These are phyloP conservation scores for Orthosia gracilis DNA, from an alignment of 2,888 invertebrate genomes.

Conservation along the genomic window DNA sequence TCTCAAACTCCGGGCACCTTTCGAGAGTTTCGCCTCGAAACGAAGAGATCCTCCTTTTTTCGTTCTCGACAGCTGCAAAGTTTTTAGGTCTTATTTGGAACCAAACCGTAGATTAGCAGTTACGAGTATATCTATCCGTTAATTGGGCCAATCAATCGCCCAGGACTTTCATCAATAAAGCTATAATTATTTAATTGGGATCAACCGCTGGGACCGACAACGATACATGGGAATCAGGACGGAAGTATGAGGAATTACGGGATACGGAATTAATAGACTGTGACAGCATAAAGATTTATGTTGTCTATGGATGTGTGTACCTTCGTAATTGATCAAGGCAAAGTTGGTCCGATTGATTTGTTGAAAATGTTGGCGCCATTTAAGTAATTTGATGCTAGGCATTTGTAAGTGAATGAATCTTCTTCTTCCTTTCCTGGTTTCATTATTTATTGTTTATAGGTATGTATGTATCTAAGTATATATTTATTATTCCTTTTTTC, in stretches of 20 bases:
- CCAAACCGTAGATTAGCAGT: constrained; percentile 18
- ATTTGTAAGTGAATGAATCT: background rate
- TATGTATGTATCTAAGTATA: no score
- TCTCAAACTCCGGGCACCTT: background rate
- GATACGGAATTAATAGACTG: constrained; percentile 48
- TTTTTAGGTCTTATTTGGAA: background rate
- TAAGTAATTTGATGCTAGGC: constrained; percentile 5
- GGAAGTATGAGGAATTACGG: constrained; percentile 57
- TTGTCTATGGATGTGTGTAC: constrained; percentile 21
- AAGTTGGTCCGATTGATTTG: background rate
- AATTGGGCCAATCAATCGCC: constrained; percentile 69
- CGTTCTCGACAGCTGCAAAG: background rate
- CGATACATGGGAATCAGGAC: constrained; percentile 62
- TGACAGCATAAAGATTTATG: constrained; percentile 36
- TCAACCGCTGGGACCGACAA: constrained; percentile 61
- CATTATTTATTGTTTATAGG: no score
- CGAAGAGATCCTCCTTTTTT: background rate
- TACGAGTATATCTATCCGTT: constrained; percentile 49
- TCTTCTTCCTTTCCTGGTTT: background rate
- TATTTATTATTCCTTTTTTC: no score
- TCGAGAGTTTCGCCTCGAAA: background rate
- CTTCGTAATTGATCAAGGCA: constrained; percentile 11
- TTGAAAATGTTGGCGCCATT: background rate
- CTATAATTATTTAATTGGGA: constrained; percentile 81
- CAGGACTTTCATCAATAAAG: constrained; percentile 70